A percentile compares a stretch with the other conserved stretches of the same genome.
Evolutionary conservation across 2,797 vertebrate genomes (phyloP).

Genomic region (Cossypha polioptera): DNA sequence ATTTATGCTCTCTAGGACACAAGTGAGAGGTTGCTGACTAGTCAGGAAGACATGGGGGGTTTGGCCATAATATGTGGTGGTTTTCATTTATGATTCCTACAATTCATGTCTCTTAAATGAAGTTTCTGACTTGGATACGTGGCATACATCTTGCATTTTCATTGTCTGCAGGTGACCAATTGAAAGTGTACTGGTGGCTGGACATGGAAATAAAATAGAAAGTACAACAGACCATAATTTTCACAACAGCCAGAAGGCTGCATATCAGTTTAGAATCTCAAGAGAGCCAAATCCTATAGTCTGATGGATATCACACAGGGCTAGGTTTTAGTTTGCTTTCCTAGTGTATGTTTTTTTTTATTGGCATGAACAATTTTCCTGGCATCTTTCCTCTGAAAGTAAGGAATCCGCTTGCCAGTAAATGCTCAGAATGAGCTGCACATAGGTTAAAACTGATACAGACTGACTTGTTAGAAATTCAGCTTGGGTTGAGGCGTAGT

Average conservation of each 20-base stretch:
- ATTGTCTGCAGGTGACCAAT: background rate
- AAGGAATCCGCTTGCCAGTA: background rate
- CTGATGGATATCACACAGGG: background rate
- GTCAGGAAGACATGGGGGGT: rapidly evolving
- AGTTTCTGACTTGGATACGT: background rate
- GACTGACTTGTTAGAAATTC: background rate
- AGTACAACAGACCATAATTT: background rate
- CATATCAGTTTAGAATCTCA: background rate
- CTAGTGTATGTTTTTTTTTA: background rate
- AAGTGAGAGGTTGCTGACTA: background rate
- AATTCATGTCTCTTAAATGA: background rate
- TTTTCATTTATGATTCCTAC: background rate
- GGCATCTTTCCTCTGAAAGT: background rate
- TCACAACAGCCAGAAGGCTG: background rate
- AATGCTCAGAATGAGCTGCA: background rate
- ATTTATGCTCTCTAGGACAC: rapidly evolving
- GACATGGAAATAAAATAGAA: background rate
- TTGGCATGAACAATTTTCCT: background rate
- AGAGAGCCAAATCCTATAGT: background rate
- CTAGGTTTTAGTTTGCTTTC: background rate
- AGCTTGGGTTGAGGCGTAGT: background rate
- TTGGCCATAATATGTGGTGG: rapidly evolving
- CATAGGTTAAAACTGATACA: background rate
- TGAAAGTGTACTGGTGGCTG: background rate
- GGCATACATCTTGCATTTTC: background rate